Base-by-base conservation (phyloP, 2,888 invertebrate genomes). In the Prenolepis imparis region DNA sequence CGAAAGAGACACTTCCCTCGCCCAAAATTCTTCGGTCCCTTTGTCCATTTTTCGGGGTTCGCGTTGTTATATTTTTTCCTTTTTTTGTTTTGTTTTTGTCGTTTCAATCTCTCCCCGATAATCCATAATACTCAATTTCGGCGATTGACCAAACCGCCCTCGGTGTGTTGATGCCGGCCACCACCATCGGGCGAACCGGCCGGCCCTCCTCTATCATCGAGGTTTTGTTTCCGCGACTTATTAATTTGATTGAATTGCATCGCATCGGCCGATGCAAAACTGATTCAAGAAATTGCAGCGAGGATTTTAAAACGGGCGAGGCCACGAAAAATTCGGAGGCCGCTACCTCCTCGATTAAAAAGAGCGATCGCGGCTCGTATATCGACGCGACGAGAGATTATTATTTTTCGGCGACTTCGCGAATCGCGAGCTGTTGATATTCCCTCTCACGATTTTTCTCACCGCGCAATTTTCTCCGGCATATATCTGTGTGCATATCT, bases 111-210 rank as follows among this genome's bases (percentile, higher is more conserved):
- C 85, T 87, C 83, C 86, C 84, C 87, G 86, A 91, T 93, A 93
- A 92, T 93, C 92, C 92, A 91, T 92, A 94, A 93, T 94, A 93
- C 92, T 91, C 94, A 94, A 94, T 94, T 94, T 94, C 91, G 91
- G 85, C 91, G 92, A 93, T 93, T 93, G 93, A 90, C 91, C 90
- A 88, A 93, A 93, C 91, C 90, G 91, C 92, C 91, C 89, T 89
- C 90, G 91, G 91, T 90, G 92, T 86, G 89, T 88, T 92, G 91
- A 91, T 92, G 92, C 90, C 90, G 89, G 90, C 91, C 91, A 87
- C 92, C 85, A 84, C 68, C 77, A 77, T 55, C 87, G 83, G 82
- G 61, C 77, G 28, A 9, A n/a, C 87, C 83, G 78, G 83, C 68
- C 87, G 78, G 83, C 68, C 87, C 86, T 90, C 85, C 88, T 48